phyloP scores from a whole-genome alignment of 2,888 invertebrate species.

The Phoenoteleia sp. region DNA sequence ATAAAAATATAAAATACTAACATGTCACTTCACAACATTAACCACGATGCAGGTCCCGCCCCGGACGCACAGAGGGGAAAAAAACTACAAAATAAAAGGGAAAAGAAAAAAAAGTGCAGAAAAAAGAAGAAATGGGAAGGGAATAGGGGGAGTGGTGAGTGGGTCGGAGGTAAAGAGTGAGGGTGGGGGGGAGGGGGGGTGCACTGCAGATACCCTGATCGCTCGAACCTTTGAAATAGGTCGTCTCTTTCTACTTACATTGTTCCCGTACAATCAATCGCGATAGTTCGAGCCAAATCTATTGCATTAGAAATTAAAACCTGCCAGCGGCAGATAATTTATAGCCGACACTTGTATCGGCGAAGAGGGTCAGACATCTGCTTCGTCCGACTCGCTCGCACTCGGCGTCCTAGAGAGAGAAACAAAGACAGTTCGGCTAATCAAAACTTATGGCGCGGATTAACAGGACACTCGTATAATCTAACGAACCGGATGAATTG shows the following conservation, averaged over 20 bases:
- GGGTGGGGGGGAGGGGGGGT: constrained; percentile 22
- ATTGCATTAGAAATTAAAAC: constrained; percentile 72
- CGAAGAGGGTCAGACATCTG: constrained; percentile 10
- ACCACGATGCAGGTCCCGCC: too few species aligned
- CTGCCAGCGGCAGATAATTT: constrained; percentile 55
- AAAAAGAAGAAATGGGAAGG: too few species aligned
- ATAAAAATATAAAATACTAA: too few species aligned
- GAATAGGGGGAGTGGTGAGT: too few species aligned
- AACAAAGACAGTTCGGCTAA: constrained; percentile 32
- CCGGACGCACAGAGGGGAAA: too few species aligned
- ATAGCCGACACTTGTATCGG: constrained; percentile 32
- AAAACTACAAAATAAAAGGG: too few species aligned
- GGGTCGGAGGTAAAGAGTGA: constrained; percentile 50
- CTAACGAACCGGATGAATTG: constrained; percentile 58
- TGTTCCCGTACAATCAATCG: constrained; percentile 63
- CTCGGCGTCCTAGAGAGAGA: constrained; percentile 21
- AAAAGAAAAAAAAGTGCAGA: too few species aligned
- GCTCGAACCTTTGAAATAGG: constrained; percentile 69
- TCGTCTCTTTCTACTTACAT: constrained; percentile 69
- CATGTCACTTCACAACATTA: too few species aligned
- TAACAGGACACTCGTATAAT: constrained; percentile 37
- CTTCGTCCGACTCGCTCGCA: constrained; percentile 6
- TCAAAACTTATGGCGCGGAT: constrained; percentile 52
- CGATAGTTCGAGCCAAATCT: constrained; percentile 69
- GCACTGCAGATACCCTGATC: constrained; percentile 49